These are phyloP conservation scores for Ephydatia muelleri DNA, from an alignment of 37 sponge, comb jelly and placozoan species.

Conservation along the genomic window DNA sequence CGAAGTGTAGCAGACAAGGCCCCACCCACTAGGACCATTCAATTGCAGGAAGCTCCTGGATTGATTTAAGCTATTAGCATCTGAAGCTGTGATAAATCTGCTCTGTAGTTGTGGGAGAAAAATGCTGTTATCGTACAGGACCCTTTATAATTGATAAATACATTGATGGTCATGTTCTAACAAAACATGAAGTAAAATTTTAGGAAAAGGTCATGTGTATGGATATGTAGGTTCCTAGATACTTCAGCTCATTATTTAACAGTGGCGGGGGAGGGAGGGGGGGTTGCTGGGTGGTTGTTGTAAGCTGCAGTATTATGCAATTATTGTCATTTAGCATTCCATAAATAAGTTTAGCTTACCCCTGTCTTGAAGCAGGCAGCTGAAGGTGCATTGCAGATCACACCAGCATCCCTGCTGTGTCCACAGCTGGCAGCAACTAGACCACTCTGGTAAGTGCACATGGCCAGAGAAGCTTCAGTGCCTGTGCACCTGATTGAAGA, in stretches of 20 bases:
- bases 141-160: too few relatives aligned
- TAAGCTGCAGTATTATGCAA: too few relatives aligned
- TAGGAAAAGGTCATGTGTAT: too few relatives aligned
- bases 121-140: too few relatives aligned
- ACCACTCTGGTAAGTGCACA: not conserved
- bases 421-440: not conserved
- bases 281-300: too few relatives aligned
- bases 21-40: conserved; percentile 41
- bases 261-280: too few relatives aligned
- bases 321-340: not conserved
- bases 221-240: too few relatives aligned
- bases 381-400: conserved; percentile 59
- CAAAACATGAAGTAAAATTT: too few relatives aligned
- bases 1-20: conserved; percentile 24
- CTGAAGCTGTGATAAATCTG: not conserved
- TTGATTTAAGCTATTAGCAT: not conserved
- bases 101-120: not conserved
- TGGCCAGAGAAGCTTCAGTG: not conserved
- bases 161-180: too few relatives aligned
- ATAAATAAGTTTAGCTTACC: not conserved
- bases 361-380: conserved; percentile 15
- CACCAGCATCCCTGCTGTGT: conserved; percentile 58
- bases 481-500: conserved; percentile 1
- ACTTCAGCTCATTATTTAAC: too few relatives aligned
- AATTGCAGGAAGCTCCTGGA: conserved; percentile 26